Evolutionary conservation across 2,888 invertebrate genomes (phyloP).

Genomic region (Tetragonula carbonaria): DNA sequence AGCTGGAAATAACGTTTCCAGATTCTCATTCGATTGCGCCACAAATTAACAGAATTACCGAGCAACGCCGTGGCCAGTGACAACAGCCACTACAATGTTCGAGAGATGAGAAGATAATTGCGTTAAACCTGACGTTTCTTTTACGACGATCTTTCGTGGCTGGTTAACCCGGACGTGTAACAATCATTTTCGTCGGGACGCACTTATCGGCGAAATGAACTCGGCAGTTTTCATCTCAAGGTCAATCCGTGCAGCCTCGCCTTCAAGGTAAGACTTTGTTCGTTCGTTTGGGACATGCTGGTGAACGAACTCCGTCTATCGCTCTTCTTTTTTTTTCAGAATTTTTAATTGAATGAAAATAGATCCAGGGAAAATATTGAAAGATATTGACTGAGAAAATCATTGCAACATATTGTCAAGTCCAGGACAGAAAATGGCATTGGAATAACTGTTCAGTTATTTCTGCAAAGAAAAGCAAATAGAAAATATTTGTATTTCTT

Average conservation of each 20-base stretch:
- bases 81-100: constrained; percentile 53
- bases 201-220: constrained; percentile 61
- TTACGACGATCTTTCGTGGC: constrained; percentile 56
- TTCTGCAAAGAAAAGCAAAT: constrained; percentile 20
- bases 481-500: constrained; percentile 52
- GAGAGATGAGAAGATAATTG: constrained; percentile 59
- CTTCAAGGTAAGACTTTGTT: constrained; percentile 27
- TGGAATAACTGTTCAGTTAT: constrained; percentile 6
- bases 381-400: not conserved
- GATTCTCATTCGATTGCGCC: constrained; percentile 64
- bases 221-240: constrained; percentile 56
- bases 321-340: not conserved
- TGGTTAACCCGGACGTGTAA: constrained; percentile 61
- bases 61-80: constrained; percentile 54
- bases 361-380: not conserved
- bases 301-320: constrained; percentile 31
- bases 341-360: not conserved
- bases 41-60: constrained; percentile 72
- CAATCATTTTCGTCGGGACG: constrained; percentile 62
- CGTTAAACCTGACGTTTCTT: constrained; percentile 70
- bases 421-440: not conserved
- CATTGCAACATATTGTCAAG: not conserved
- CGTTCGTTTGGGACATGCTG: not conserved
- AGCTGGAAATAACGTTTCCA: constrained; percentile 53
- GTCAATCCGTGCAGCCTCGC: constrained; percentile 29